These are phyloP conservation scores for Cordilura impudica DNA, from an alignment of 2,888 invertebrate species.

Conservation along the genomic window DNA sequence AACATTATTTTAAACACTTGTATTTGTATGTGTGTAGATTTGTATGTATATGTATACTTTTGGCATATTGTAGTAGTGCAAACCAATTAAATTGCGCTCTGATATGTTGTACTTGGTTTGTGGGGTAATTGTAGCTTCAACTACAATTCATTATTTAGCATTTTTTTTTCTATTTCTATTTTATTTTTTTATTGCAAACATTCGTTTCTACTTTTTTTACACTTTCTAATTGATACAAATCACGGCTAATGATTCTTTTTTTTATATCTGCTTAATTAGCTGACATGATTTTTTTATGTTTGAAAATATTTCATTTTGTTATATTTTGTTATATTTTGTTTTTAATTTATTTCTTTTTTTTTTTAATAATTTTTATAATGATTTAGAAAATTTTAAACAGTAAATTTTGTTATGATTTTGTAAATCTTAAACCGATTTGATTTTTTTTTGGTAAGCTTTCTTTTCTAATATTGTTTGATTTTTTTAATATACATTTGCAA, in stretches of 20 bases:
- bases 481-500: constrained; percentile 56
- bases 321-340: neutral
- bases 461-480: constrained; percentile 5
- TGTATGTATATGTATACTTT: constrained; percentile 36
- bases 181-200: constrained; percentile 29
- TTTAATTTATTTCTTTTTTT: constrained; percentile 10
- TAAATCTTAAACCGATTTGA: neutral
- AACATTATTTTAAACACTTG: neutral
- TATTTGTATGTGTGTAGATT: neutral
- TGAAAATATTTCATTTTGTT: neutral
- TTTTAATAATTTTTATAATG: neutral
- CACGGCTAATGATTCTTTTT: constrained; percentile 61
- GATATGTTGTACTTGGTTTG: neutral
- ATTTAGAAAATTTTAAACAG: neutral
- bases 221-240: constrained; percentile 46
- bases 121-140: constrained; percentile 40
- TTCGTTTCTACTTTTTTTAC: constrained; percentile 24
- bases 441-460: neutral
- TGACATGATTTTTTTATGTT: neutral
- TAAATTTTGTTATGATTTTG: no score
- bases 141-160: constrained; percentile 4
- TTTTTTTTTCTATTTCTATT: constrained; percentile 37
- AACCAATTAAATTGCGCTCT: constrained; percentile 39
- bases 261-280: constrained; percentile 23
- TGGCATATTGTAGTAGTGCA: constrained; percentile 41